These are phyloP conservation scores for Acrocera orbiculus DNA, from an alignment of 2,888 invertebrate genomes.

Conservation along the genomic window DNA sequence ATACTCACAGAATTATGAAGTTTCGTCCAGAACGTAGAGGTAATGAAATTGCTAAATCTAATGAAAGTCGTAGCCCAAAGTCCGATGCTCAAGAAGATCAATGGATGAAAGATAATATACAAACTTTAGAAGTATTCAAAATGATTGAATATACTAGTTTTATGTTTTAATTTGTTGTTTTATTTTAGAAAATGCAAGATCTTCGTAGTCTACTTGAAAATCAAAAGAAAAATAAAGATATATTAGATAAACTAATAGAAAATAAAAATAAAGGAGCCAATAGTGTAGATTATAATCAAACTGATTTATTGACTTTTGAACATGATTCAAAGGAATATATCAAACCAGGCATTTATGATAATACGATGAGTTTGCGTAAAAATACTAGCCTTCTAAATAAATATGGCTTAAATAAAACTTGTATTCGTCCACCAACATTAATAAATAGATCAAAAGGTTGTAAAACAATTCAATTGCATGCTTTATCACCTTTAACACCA, in stretches of 20 bases:
- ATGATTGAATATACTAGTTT: constrained; percentile 2
- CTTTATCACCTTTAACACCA: constrained; percentile 6
- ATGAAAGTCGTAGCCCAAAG: constrained; percentile 6
- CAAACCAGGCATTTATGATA: no score
- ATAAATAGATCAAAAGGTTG: no score
- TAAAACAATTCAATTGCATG: constrained; percentile 8
- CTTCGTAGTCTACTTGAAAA: constrained; percentile 11
- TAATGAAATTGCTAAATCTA: constrained; percentile 6
- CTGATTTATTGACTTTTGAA: background rate
- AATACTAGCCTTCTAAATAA: constrained; percentile 10
- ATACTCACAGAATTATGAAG: constrained; percentile 14
- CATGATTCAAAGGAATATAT: no score
- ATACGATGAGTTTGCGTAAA: no score
- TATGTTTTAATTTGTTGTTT: background rate
- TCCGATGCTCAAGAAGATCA: constrained; percentile 12
- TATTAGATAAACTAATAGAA: background rate
- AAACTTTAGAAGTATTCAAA: constrained; percentile 12
- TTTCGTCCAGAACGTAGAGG: constrained; percentile 13
- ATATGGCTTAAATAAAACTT: constrained; percentile 11
- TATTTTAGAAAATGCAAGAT: constrained; percentile 14
- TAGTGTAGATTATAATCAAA: background rate
- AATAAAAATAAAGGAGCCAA: background rate
- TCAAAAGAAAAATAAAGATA: constrained; percentile 12
- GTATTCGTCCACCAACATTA: constrained; percentile 9
- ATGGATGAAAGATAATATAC: constrained; percentile 14